Conservation (phyloP, 2,113 vertebrate species). For the Copsychus sechellarum region DNA sequence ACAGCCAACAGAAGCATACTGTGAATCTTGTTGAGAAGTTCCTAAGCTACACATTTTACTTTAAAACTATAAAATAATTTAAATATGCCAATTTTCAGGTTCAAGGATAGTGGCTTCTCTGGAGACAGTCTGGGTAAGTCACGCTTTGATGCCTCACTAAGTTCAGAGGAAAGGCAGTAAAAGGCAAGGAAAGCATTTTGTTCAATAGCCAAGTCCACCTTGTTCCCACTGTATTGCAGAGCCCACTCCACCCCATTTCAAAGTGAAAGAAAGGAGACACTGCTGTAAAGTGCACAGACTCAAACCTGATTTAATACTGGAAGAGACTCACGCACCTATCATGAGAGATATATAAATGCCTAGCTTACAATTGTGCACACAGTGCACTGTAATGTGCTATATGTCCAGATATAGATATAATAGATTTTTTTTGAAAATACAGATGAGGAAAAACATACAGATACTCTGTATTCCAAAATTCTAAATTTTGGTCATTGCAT, state of each 20-base stretch:
- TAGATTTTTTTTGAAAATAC: background rate
- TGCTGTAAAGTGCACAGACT: background rate
- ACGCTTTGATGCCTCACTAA: background rate
- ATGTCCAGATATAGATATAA: background rate
- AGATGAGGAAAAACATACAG: background rate
- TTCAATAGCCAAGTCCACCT: background rate
- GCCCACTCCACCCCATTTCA: background rate
- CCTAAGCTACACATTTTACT: background rate
- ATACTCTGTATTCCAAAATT: conserved; percentile 1
- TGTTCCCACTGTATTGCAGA: background rate
- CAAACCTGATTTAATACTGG: background rate
- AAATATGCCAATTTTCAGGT: background rate
- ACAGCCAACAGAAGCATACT: background rate
- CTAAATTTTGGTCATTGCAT: conserved; percentile 57
- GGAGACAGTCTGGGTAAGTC: background rate
- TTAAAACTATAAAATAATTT: background rate
- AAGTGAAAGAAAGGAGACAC: background rate
- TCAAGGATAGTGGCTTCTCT: background rate
- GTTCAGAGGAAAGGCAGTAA: background rate
- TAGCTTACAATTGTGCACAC: background rate
- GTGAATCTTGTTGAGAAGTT: background rate
- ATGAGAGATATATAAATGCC: background rate
- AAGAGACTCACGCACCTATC: background rate
- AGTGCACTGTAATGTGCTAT: background rate
- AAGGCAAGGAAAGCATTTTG: background rate